phyloP scores from a whole-genome alignment of 2,888 invertebrate species.

The Acanthosepion lycidas region DNA sequence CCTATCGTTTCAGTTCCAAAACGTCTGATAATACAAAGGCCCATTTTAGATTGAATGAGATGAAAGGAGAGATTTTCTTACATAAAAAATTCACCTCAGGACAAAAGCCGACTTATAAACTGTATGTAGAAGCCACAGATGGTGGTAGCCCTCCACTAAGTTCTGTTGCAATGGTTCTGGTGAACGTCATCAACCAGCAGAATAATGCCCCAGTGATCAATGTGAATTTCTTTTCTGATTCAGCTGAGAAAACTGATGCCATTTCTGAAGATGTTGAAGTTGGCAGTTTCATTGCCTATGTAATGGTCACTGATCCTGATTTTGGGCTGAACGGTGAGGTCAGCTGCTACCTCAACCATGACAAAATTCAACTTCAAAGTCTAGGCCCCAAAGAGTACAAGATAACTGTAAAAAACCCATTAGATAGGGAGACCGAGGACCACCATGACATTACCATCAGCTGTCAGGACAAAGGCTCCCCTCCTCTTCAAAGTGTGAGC shows the following conservation, averaged over 20 bases:
- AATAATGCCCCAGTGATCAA: not conserved
- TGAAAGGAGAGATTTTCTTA: not conserved
- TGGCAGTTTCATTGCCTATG: conserved; percentile 21
- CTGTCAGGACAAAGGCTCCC: conserved; percentile 1
- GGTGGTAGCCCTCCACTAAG: not conserved
- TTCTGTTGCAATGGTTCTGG: not conserved
- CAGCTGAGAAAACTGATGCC: not conserved
- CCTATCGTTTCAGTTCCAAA: not conserved
- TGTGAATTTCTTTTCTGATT: not conserved
- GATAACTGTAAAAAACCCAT: not conserved
- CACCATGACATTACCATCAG: not conserved
- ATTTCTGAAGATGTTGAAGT: conserved; percentile 4
- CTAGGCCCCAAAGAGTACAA: not conserved
- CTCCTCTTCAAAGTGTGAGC: not conserved
- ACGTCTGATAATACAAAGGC: not conserved
- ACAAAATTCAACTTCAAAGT: not conserved
- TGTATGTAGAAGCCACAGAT: not conserved
- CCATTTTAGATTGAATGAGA: not conserved
- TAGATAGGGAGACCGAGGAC: not conserved
- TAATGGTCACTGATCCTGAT: not conserved
- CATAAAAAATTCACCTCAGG: conserved; percentile 8
- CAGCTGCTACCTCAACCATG: not conserved
- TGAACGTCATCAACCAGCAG: not conserved
- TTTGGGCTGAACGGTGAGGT: not conserved
- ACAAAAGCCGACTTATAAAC: conserved; percentile 10